Evolutionary conservation across 2,888 invertebrate genomes (phyloP), one percentile per base, ranked within the genome.

Genomic region (Conops quadrifasciatus): DNA sequence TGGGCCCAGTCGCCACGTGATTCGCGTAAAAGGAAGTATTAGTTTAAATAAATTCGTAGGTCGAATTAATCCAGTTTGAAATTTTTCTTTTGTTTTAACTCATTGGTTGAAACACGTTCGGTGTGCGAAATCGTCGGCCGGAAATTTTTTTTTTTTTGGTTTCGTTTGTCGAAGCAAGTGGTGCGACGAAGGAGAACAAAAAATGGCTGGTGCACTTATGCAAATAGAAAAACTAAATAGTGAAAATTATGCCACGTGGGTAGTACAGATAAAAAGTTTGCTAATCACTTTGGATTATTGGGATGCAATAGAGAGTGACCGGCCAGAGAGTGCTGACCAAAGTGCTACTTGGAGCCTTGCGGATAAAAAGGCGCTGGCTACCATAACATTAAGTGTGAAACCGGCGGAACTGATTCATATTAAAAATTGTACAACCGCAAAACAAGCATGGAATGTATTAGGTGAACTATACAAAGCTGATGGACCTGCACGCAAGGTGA

Each of bases 401-500:
- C 65, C 71, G 26, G 59, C 58, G 66, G 71, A 73, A 64, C 58
- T 74, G 63, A 71, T 72, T 16, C 67, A 73, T 30, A 63, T 71
- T n/a, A 73, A 73, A 49, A 67, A 71, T 56, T 69, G 72, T 65
- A 11, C 16, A 24, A 43, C 69, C 63, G 63, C 72, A 21, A 71
- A 67, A n/a, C 47, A 43, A 21, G 73, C 73, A 3, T 74, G 72
- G 72, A 21, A 49, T 7, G 70, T 60, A 4, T 47, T 74, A 64
- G 30, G 11, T 30, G 56, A 58, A 60, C 43, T 66, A 16, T 72
- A 74, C 26, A 70, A 72, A 45, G 66, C 66, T 15, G 45, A 62
- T 15, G 72, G 70, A 19, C 72, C 73, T 15, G 70, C 73, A n/a
- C 47, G 67, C 15, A 72, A 73, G 60, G 73, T 72, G 7, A 67